Base-by-base conservation (phyloP, 2,888 invertebrate species). In the Dynastes hyllus region DNA sequence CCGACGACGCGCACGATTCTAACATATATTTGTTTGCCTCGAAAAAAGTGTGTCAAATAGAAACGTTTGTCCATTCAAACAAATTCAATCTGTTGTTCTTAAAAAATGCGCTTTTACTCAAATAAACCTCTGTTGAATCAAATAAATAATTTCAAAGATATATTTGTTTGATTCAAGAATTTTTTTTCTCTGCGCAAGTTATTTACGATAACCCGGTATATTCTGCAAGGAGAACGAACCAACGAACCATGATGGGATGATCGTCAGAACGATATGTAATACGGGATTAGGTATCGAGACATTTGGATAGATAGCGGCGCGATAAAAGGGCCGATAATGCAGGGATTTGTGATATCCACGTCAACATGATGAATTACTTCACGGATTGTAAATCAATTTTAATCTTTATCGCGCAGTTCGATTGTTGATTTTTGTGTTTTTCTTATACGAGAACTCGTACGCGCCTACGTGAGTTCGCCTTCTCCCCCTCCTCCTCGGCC, bases 381-480 rank as follows among this genome's bases (percentile, higher is more conserved):
- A 88, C 88, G 88, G 89, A 89, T 89, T 89, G 89, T 89, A 89
- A 89, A 89, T 89, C 89, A 89, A 88, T 87, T 88, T 87, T 88
- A 88, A 88, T 88, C 88, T 88, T 88, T 87, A 81, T 81, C 79
- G 53, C 87, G 86, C 85, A 86, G 85, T 85, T 85, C 84, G 85
- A 85, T 85, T 86, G 85, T 85, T 84, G 85, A 84, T 85, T 83
- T 84, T 83, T 80, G 22, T 65, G 53, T 61, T 51, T 79, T 69
- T 79, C 79, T 75, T 58, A 58, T 58, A 63, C 67, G 58, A 67
- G 45, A 27, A 55, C n/a, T 2, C n/a, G 37, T n/a, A 61, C 61
- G 40, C 61, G 73, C 61, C 45, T 75, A 75, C 61, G 73, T 75
- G 73, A 75, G 61, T 29, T 55, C 71, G 32, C 11, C 73, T 6